Conservation (phyloP, 2,797 vertebrate genomes). For the Sternarchorhynchus goeldii region DNA sequence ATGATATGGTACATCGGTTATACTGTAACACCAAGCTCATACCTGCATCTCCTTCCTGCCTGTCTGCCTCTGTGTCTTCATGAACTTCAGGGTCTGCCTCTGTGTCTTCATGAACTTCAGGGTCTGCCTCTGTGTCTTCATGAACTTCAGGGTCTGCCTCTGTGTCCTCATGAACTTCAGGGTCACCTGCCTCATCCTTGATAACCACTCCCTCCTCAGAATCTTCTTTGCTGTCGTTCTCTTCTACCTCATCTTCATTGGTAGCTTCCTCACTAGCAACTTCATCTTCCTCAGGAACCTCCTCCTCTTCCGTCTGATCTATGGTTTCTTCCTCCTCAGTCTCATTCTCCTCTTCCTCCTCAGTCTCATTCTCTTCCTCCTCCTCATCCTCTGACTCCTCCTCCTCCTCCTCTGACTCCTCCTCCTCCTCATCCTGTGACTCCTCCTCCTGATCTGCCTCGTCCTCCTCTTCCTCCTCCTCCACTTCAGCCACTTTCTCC, state of each 20-base stretch:
- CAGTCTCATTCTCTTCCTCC: constrained; percentile 16
- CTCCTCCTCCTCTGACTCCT: constrained; percentile 14
- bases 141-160: not conserved
- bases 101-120: too few relatives aligned
- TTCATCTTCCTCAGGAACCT: constrained; percentile 6
- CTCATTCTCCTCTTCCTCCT: constrained; percentile 13
- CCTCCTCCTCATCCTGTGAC: not conserved
- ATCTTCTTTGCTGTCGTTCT: not conserved
- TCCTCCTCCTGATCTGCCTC: not conserved
- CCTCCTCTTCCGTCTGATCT: not conserved
- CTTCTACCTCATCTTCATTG: constrained; percentile 3
- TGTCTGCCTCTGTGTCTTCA: too few relatives aligned
- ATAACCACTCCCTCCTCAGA: not conserved
- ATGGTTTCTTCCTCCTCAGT: not conserved
- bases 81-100: too few relatives aligned
- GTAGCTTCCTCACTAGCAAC: not conserved
- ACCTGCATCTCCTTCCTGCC: too few relatives aligned
- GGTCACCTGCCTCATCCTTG: not conserved
- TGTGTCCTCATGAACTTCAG: not conserved
- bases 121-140: too few relatives aligned
- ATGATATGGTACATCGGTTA: too few relatives aligned
- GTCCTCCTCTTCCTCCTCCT: not conserved
- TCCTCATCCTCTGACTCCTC: constrained; percentile 21
- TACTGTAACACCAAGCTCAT: too few relatives aligned
- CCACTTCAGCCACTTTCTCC: constrained; percentile 1